phyloP scores from a whole-genome alignment of 2,888 invertebrate species.

The Stratiomys singularior region DNA sequence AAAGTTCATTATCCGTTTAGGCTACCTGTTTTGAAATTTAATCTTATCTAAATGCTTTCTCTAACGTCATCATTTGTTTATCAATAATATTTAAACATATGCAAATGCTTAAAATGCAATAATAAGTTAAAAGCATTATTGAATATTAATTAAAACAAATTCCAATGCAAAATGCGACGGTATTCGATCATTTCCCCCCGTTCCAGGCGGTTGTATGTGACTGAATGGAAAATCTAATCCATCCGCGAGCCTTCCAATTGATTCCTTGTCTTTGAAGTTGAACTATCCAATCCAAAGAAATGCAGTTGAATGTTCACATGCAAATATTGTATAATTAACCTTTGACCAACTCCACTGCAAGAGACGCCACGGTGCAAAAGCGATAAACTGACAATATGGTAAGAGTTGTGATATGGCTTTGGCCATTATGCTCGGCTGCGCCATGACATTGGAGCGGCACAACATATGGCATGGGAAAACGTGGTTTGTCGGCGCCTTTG shows the following conservation, averaged over 20 bases:
- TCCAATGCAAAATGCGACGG: constrained; percentile 1
- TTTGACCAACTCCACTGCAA: constrained; percentile 32
- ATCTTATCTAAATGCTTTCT: neutral
- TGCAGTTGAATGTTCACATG: neutral
- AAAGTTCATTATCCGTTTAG: too few species aligned
- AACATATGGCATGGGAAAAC: neutral
- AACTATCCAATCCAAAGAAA: neutral
- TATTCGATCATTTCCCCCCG: constrained; percentile 9
- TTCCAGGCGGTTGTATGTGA: too few species aligned
- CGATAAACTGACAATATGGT: neutral
- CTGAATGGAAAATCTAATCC: too few species aligned
- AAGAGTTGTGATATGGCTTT: neutral
- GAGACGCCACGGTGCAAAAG: constrained; percentile 2
- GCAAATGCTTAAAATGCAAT: constrained; percentile 7
- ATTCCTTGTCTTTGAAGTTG: neutral
- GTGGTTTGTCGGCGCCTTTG: constrained; percentile 25
- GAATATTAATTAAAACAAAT: constrained; percentile 32
- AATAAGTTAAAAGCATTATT: neutral
- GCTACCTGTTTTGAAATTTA: neutral
- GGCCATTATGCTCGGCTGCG: constrained; percentile 8
- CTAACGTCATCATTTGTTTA: neutral
- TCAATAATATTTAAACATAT: constrained; percentile 1
- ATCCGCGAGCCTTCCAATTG: too few species aligned
- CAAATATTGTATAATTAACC: constrained; percentile 39
- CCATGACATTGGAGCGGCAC: neutral